Percentiles rank a stretch among this genome's conserved stretches.
Conservation (phyloP, 2,113 vertebrate species). For the Phocoena sinus region DNA sequence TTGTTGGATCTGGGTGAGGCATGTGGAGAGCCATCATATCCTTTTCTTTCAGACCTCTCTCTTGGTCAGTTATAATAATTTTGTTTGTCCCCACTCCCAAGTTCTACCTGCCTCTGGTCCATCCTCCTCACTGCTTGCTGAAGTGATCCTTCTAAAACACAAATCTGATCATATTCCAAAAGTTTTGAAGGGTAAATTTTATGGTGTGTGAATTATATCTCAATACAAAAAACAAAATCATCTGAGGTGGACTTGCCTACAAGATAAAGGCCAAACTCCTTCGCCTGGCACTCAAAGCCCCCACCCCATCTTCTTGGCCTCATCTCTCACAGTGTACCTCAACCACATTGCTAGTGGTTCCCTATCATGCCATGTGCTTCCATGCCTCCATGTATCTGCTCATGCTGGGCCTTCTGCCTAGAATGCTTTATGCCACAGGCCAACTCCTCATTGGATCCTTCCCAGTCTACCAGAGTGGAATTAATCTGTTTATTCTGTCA, state of each 20-base stretch:
- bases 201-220: not conserved
- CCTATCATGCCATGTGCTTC: not conserved
- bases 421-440: not conserved
- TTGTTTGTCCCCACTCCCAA: not conserved
- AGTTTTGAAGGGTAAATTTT: constrained; percentile 1
- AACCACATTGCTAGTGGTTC: not conserved
- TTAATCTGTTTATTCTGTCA: not conserved
- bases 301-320: not conserved
- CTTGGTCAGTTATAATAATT: constrained; percentile 3
- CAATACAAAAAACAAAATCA: not conserved
- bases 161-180: not conserved
- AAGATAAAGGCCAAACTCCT: not conserved
- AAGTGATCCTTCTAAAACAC: constrained; percentile 25
- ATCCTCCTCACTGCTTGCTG: not conserved
- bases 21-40: not conserved
- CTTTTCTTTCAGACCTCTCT: constrained; percentile 7
- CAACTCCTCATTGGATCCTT: not conserved
- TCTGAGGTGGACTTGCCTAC: not conserved
- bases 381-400: not conserved
- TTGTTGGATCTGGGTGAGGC: not conserved
- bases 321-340: not conserved
- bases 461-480: not conserved
- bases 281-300: not conserved
- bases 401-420: not conserved
- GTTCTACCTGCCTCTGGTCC: not conserved